Percentiles rank a stretch among this genome's conserved stretches.
These are phyloP conservation scores for Pangasianodon hypophthalmus DNA, from an alignment of 2,113 vertebrate species.

Conservation along the genomic window DNA sequence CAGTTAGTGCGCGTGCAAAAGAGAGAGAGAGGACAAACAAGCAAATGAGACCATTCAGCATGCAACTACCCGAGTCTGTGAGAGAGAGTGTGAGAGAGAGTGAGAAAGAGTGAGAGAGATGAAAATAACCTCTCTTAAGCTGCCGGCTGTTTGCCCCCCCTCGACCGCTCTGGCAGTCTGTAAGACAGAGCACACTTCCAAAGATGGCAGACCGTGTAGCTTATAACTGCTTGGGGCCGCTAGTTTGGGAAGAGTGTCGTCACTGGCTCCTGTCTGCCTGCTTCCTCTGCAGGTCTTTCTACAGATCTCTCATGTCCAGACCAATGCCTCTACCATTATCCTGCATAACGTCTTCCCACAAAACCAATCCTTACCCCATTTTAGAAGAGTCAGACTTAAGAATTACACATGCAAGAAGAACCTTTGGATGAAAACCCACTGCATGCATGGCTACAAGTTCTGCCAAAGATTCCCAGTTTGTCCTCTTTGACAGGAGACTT, in stretches of 20 bases:
- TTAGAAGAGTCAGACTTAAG: not conserved
- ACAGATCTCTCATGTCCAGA: slow-evolving; percentile 34
- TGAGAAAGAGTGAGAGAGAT: slow-evolving; percentile 45
- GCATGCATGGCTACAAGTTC: not conserved
- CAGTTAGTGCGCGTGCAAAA: slow-evolving; percentile 30
- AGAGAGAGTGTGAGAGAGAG: slow-evolving; percentile 6
- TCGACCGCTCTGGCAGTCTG: slow-evolving; percentile 59
- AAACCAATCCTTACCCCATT: slow-evolving; percentile 1
- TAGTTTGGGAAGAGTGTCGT: slow-evolving; percentile 56
- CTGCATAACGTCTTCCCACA: not conserved
- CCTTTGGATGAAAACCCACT: not conserved
- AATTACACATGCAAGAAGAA: not conserved
- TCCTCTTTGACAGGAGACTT: not conserved
- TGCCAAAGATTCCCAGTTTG: not conserved
- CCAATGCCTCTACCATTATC: slow-evolving; percentile 26
- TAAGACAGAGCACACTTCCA: slow-evolving; percentile 64
- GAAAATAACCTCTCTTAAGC: slow-evolving; percentile 64
- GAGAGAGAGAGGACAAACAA: slow-evolving; percentile 27
- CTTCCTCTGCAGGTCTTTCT: slow-evolving; percentile 13
- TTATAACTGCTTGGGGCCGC: slow-evolving; percentile 55
- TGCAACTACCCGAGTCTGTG: slow-evolving; percentile 40
- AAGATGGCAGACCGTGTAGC: slow-evolving; percentile 63
- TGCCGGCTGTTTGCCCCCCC: slow-evolving; percentile 44
- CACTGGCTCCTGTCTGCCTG: slow-evolving; percentile 33
- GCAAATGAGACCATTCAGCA: slow-evolving; percentile 30